phyloP scores from a whole-genome alignment of 2,113 vertebrate genomes.

The Chaetops frenatus region DNA sequence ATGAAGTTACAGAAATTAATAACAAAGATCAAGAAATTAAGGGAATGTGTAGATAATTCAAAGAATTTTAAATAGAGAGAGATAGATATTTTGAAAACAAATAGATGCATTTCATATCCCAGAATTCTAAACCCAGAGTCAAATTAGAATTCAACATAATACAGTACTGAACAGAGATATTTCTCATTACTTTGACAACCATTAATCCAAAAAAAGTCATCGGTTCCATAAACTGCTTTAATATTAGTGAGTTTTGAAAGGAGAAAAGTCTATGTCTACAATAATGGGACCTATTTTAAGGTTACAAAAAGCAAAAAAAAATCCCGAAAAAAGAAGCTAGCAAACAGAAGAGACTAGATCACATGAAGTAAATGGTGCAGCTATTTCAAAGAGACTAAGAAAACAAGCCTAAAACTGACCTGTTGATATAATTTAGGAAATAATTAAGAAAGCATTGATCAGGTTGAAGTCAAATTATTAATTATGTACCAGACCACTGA shows the following conservation, averaged over 20 bases:
- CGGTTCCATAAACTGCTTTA: background rate
- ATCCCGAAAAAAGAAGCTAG: background rate
- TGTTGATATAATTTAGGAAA: background rate
- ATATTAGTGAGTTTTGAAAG: background rate
- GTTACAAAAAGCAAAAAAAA: background rate
- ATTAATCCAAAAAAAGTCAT: background rate
- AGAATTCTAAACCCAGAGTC: background rate
- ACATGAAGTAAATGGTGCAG: background rate
- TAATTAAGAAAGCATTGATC: background rate
- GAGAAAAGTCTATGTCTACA: background rate
- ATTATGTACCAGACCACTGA: background rate
- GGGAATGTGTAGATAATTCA: background rate
- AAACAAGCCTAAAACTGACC: background rate
- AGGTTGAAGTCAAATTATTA: background rate
- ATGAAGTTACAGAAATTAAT: background rate
- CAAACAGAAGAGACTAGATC: background rate
- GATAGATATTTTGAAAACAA: background rate
- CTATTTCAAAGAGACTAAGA: background rate
- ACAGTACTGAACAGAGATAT: background rate
- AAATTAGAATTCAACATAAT: background rate
- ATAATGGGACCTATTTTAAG: background rate
- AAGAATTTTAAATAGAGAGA: background rate
- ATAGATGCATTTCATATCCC: background rate
- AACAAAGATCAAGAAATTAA: background rate
- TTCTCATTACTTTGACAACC: background rate